Base-by-base conservation (phyloP, 2,113 vertebrate species). In the Alouatta palliata region DNA sequence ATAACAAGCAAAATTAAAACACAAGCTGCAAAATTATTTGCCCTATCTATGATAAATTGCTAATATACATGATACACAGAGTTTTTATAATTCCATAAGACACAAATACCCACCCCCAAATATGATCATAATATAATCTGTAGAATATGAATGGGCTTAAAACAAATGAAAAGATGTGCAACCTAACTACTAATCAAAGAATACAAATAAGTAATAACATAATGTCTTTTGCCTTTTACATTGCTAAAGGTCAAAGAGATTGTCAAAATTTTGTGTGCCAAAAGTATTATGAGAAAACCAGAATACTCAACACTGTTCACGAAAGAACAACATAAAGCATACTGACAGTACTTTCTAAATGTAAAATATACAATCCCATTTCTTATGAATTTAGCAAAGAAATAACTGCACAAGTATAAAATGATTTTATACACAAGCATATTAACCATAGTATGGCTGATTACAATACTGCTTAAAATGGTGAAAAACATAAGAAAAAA, bases 221-320 rank as follows among this genome's bases (percentile, higher is more conserved):
- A 52, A 23, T 82, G 27, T 49, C 8, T 87, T 90, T 91, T 71
- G 32, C 49, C 32, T 88, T 97, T 91, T 79, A 97, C 76, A 82
- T 11, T 54, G 20, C 68, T 88, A 71, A 83, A 94, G 52, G 58
- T 84, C 4, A 82, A 71, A 91, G 73, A 94, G 40, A 87, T 4
- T 47, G 8, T 61, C 47, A 88, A 88, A 84, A 49, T 16, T 73
- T 56, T 56, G 20, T 79, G 6, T 8, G 47, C 37, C 43, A 83
- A 95, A 83, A 25, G 6, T 56, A 49, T 37, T 68, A 61, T 47
- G 27, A 32, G 43, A 45, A 87, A 91, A 47, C 19, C 61, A 88
- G 49, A 91, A 54, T 17, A 58, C 43, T 91, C 35, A n/a, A 27
- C 73, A 80, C 16, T 47, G 12, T 79, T 73, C 52, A 85, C 25